Base-by-base conservation (phyloP, 2,113 vertebrate genomes). In the Scomber colias region DNA sequence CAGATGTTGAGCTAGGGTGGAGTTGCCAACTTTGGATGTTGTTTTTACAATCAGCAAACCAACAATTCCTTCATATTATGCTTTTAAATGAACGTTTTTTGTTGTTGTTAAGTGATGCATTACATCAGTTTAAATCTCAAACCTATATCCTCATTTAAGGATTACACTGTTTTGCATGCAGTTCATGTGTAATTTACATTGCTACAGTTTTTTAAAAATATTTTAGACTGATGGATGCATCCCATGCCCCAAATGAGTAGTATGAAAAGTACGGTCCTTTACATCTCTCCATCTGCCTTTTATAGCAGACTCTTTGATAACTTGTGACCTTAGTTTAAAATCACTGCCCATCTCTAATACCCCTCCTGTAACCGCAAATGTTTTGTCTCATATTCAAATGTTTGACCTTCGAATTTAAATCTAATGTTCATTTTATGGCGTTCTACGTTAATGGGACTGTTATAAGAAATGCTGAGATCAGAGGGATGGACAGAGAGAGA, bases 321-420 rank as follows among this genome's bases (percentile, higher is more conserved):
- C 12, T 45, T 17, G 4, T 27, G 68, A 59, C 73, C 68, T 77
- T 15, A 31, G 21, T 48, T 14, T 24, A 21, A 73, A 35, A 19
- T 48, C 24, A 51, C 72, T 1, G 11, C 11, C 1, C 19, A 2
- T 8, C 55, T 73, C 24, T 55, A 24, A 74, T 60, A 54, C 31
- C 64, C 57, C 44, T 40, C 50, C 57, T 19, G 40, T 17, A 24
- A 4, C 13, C 8, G 3, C 7, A 75, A 62, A 62, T 35, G 15
- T 49, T 62, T 5, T 21, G 24, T 1, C 45, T 81, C 30, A 14
- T 71, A 69, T 77, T 76, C 14, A 79, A 48, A 81, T 65, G 45
- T 71, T 71, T 45, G 21, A 82, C 67, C 61, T 69, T 40, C 54
- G 17, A 71, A 40, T 73, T 65, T 44, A 59, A 67, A 83, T 81